These are phyloP conservation scores for Bursaphelenchus okinawaensis DNA, from an alignment of 2,888 invertebrate species.

Conservation along the genomic window DNA sequence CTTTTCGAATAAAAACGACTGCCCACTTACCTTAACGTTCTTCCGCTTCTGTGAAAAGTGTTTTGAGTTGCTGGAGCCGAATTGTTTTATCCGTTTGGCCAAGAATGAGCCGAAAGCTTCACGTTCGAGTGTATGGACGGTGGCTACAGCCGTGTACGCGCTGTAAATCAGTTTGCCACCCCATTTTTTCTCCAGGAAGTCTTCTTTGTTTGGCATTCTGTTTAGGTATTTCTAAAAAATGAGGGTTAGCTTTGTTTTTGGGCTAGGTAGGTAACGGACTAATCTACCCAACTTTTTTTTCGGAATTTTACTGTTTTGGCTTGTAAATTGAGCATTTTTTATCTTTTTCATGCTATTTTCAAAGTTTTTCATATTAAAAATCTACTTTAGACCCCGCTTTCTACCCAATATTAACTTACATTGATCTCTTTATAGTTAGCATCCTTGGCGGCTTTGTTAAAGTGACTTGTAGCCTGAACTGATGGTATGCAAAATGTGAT, in stretches of 20 bases:
- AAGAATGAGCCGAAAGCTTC: not conserved
- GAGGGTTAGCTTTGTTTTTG: not conserved
- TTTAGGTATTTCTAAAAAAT: not conserved
- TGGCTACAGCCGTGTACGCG: not conserved
- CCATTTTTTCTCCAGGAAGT: not conserved
- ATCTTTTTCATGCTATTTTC: too few relatives aligned
- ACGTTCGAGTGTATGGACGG: not conserved
- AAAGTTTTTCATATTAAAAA: too few relatives aligned
- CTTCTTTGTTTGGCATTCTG: not conserved
- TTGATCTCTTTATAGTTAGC: not conserved
- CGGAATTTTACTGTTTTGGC: too few relatives aligned
- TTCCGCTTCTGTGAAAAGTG: not conserved
- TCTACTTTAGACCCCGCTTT: too few relatives aligned
- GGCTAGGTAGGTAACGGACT: too few relatives aligned
- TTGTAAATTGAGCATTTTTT: too few relatives aligned
- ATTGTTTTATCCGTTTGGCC: not conserved
- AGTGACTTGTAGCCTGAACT: slow-evolving; percentile 41
- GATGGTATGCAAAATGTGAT: slow-evolving; percentile 47
- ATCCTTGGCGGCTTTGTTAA: slow-evolving; percentile 15
- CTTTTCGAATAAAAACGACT: too few relatives aligned
- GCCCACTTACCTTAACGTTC: not conserved
- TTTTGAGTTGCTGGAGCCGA: not conserved
- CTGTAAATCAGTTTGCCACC: not conserved
- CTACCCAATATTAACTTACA: too few relatives aligned
- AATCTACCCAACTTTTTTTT: too few relatives aligned